phyloP scores from a whole-genome alignment of 2,113 vertebrate genomes.

The chimpanzee (Pan troglodytes) region NHGRI_mPanTro3-v2.1_pri NC_072407.2:80432501-80433000 shows the following conservation, averaged over 20 bases:
- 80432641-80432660: neutral
- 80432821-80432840: neutral
- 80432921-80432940: neutral
- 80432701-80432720: neutral
- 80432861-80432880: neutral
- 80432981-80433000: neutral
- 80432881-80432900: neutral
- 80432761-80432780: neutral
- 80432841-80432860: neutral
- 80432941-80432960: neutral
- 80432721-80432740: neutral
- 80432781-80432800: neutral
- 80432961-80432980: neutral
- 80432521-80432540: neutral
- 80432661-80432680: neutral
- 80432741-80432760: neutral
- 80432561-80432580: neutral
- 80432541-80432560: neutral
- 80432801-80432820: neutral
- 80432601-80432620: neutral
- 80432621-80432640: neutral
- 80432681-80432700: neutral
- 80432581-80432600: neutral
- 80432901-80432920: neutral
- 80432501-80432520: neutral